Conservation (phyloP, 2,888 invertebrate genomes). For the Resseliella maxima region DNA sequence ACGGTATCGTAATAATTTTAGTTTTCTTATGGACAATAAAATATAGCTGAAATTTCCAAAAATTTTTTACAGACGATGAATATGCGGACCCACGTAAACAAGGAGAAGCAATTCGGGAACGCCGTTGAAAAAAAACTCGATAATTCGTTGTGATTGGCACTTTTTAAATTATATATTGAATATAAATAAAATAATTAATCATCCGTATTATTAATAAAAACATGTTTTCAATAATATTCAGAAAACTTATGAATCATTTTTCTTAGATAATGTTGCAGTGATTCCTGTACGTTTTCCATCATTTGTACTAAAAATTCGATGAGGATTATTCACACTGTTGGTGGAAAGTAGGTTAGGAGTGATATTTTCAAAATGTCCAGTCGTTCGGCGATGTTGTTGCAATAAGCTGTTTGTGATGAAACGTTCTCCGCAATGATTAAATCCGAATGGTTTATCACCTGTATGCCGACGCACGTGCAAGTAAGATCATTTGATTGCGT, state of each 20-base stretch:
- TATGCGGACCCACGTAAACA: neutral
- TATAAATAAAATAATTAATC: too few species aligned
- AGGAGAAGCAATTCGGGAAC: neutral
- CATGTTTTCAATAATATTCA: too few species aligned
- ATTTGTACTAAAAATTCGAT: conserved; percentile 58
- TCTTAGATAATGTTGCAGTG: neutral
- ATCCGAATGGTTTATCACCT: conserved; percentile 74
- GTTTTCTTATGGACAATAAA: too few species aligned
- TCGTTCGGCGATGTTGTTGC: conserved; percentile 73
- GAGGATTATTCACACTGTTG: conserved; percentile 59
- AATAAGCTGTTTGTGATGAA: conserved; percentile 76
- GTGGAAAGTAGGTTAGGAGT: conserved; percentile 57
- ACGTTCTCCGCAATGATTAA: conserved; percentile 72
- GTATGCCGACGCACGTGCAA: conserved; percentile 78
- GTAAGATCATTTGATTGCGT: conserved; percentile 80
- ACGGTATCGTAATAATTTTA: neutral
- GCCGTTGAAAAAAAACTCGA: neutral
- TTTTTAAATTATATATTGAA: too few species aligned
- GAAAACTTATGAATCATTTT: too few species aligned
- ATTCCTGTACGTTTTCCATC: conserved; percentile 58
- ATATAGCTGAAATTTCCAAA: too few species aligned
- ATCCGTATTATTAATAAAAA: too few species aligned
- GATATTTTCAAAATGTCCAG: conserved; percentile 69
- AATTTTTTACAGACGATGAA: neutral
- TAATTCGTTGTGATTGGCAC: too few species aligned